A percentile compares a stretch with the other conserved stretches of the same genome.
Evolutionary conservation across 2,888 invertebrate species (phyloP).

Genomic region (Heliconius hortense): DNA sequence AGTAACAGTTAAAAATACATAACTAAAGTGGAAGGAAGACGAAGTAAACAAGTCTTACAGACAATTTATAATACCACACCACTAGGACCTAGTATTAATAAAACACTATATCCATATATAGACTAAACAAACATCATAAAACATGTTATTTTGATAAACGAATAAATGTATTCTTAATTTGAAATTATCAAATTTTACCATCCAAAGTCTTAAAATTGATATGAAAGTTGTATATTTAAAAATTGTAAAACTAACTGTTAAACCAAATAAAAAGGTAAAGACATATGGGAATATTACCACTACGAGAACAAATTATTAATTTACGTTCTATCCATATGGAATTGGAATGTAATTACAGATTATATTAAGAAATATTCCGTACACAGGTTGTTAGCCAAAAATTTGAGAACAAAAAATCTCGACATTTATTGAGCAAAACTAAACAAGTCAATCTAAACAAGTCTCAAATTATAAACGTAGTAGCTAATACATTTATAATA

Average conservation of each 20-base stretch:
- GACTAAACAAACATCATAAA: neutral
- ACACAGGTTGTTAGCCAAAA: neutral
- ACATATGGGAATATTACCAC: neutral
- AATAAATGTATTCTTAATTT: neutral
- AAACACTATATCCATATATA: slow-evolving; percentile 2
- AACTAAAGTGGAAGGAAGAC: slow-evolving; percentile 34
- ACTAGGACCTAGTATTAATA: slow-evolving; percentile 7
- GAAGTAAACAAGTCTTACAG: slow-evolving; percentile 38
- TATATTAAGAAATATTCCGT: neutral
- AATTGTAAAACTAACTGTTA: neutral
- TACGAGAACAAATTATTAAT: neutral
- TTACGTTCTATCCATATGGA: neutral
- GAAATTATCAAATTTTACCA: neutral
- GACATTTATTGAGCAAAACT: neutral
- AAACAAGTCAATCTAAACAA: no score
- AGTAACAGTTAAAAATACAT: slow-evolving; percentile 5
- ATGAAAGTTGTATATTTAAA: neutral
- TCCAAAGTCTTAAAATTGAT: neutral
- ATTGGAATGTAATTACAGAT: neutral
- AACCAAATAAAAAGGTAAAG: neutral
- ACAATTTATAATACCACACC: slow-evolving; percentile 19
- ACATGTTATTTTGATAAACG: neutral
- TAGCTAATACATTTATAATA: neutral
- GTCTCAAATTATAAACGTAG: slow-evolving; percentile 5
- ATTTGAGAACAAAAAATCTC: neutral